Evolutionary conservation across 2,888 invertebrate species (phyloP), one percentile per base, ranked within the genome.

Genomic region (Drosophila leonis): DNA sequence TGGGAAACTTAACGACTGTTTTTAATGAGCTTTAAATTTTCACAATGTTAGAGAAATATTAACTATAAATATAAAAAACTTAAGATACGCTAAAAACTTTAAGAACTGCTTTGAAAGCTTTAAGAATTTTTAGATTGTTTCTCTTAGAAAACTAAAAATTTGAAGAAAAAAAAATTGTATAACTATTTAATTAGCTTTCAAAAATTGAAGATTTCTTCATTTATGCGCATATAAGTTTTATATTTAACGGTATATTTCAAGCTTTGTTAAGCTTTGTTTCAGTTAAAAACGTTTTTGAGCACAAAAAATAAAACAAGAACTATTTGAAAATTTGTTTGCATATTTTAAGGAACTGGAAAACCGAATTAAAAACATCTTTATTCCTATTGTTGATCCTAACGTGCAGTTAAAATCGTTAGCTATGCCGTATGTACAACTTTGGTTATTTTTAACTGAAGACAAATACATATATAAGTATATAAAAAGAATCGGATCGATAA

Each of bases 331-430:
- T 20, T 49, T 33, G 18, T 20, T 33, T 49, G 12, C 13, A 49
- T 49, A 33, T 49, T 49, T 78, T 75, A 72, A 87, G 84, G 88
- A 87, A 87, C 83, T 82, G 78, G 69, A 70, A 60, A 88, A 78
- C 83, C 88, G 72, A 75, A 64, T 55, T 54, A 65, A 55, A 49
- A 65, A 37, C 56, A 51, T 61, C 31, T 59, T 68, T 49, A 42
- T 13, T 35, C 20, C 37, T 52, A 63, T 56, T 67, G 13, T 46
- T 59, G 55, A 35, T 48, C 20, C 29, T 39, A 27, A 27, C 27
- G n/a, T 18, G 27, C 37, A 24, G 9, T 63, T 60, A 27, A 63
- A 66, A 66, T 20, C 44, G 15, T 65, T 46, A 55, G 37, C 54
- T 48, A 57, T 56, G 35, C 67, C 48, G 18, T 68, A 56, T 52